Conservation (phyloP, 2,113 vertebrate species). For the Potamarius usumacintae region DNA sequence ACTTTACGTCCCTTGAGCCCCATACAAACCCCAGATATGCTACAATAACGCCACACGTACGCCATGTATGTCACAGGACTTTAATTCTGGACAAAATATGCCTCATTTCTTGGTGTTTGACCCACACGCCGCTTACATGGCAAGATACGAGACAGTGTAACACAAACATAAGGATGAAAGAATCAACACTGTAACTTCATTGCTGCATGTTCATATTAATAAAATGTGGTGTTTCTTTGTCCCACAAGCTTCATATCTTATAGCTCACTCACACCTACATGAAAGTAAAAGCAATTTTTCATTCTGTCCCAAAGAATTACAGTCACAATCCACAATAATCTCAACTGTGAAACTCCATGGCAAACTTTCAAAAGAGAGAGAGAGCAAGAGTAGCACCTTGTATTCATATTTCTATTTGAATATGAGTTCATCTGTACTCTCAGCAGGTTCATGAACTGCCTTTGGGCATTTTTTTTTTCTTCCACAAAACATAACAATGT, state of each 20-base stretch:
- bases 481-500: neutral
- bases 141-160: no score
- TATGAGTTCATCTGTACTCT: neutral
- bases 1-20: no score
- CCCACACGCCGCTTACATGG: no score
- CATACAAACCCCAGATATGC: no score
- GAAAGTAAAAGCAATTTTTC: neutral
- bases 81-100: no score
- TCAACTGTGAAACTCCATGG: neutral
- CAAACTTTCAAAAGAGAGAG: neutral
- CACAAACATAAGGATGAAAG: neutral
- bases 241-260: neutral
- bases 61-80: no score
- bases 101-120: no score
- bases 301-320: neutral
- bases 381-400: neutral
- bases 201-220: neutral
- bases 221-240: neutral
- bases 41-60: no score
- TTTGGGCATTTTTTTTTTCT: neutral
- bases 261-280: neutral
- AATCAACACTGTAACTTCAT: neutral
- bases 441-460: neutral
- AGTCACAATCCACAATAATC: no score
- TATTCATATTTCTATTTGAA: neutral